phyloP scores from a whole-genome alignment of 1,140 invertebrate genomes.

The Conopomorpha cramerella region DNA sequence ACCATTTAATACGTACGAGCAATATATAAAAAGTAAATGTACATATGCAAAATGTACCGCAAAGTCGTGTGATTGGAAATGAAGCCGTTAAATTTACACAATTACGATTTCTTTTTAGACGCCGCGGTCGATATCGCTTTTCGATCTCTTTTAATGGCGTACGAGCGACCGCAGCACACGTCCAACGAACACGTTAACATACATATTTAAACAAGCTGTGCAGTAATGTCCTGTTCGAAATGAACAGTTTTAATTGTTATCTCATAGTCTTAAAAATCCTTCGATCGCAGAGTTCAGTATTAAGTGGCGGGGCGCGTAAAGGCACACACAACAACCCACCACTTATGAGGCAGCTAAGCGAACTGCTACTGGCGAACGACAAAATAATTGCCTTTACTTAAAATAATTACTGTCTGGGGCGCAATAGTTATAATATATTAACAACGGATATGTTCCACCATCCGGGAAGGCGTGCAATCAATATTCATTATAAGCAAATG shows the following conservation, averaged over 20 bases:
- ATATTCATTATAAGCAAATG: slow-evolving; percentile 53
- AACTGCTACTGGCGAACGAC: slow-evolving; percentile 16
- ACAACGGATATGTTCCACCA: slow-evolving; percentile 12
- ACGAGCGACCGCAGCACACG: too few species aligned
- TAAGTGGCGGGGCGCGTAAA: not conserved
- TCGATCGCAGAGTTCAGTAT: not conserved
- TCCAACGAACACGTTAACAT: slow-evolving; percentile 9
- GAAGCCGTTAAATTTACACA: too few species aligned
- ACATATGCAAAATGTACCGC: too few species aligned
- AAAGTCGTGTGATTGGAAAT: too few species aligned
- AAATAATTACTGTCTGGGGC: slow-evolving; percentile 25
- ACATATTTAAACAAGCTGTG: slow-evolving; percentile 13
- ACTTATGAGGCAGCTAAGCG: slow-evolving; percentile 7
- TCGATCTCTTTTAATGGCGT: too few species aligned
- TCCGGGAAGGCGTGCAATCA: slow-evolving; percentile 24
- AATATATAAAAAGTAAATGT: too few species aligned
- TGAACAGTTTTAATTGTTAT: too few species aligned
- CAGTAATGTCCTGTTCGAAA: too few species aligned
- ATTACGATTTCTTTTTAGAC: too few species aligned
- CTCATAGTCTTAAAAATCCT: too few species aligned
- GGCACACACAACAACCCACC: not conserved
- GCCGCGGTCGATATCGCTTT: too few species aligned
- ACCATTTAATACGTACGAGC: too few species aligned
- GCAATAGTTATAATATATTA: slow-evolving; percentile 27
- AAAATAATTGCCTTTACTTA: slow-evolving; percentile 24